Evolutionary conservation across 2,797 vertebrate species (phyloP).

Genomic region (Lagocephalus sceleratus): DNA sequence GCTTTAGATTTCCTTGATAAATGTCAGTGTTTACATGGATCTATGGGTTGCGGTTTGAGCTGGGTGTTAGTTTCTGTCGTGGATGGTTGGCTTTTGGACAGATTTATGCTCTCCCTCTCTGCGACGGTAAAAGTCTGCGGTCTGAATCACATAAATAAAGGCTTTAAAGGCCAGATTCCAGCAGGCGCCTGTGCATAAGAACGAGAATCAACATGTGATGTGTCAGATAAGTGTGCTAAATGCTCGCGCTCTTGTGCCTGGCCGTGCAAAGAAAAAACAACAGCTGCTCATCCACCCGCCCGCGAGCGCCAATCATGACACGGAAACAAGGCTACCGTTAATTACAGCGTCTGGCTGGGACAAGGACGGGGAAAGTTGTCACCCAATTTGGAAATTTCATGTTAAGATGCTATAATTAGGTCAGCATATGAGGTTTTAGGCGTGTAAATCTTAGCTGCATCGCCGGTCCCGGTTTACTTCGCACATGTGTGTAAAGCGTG

Average conservation of each 20-base stretch:
- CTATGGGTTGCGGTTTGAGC: constrained; percentile 24
- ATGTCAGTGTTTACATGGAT: constrained; percentile 36
- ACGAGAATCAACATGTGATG: constrained; percentile 1
- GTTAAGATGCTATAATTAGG: too few species aligned
- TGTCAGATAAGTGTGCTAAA: neutral
- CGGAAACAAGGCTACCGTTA: neutral
- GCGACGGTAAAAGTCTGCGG: constrained; percentile 15
- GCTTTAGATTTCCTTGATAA: constrained; percentile 36
- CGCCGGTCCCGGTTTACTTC: too few species aligned
- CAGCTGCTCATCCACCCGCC: constrained; percentile 16
- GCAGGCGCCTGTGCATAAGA: constrained; percentile 9
- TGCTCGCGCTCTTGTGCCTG: neutral
- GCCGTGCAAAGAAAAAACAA: constrained; percentile 12
- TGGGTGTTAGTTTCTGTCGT: constrained; percentile 4
- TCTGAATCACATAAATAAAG: constrained; percentile 6
- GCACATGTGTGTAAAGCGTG: too few species aligned
- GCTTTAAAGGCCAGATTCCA: neutral
- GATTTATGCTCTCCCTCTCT: constrained; percentile 5
- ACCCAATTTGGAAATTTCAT: too few species aligned
- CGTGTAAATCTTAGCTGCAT: too few species aligned
- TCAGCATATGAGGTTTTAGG: too few species aligned
- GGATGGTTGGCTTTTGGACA: constrained; percentile 7
- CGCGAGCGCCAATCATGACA: constrained; percentile 2
- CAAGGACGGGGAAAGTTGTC: too few species aligned
- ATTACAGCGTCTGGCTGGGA: constrained; percentile 7